These are phyloP conservation scores for Alloplasta piceator DNA, from an alignment of 2,888 invertebrate species.

Conservation along the genomic window DNA sequence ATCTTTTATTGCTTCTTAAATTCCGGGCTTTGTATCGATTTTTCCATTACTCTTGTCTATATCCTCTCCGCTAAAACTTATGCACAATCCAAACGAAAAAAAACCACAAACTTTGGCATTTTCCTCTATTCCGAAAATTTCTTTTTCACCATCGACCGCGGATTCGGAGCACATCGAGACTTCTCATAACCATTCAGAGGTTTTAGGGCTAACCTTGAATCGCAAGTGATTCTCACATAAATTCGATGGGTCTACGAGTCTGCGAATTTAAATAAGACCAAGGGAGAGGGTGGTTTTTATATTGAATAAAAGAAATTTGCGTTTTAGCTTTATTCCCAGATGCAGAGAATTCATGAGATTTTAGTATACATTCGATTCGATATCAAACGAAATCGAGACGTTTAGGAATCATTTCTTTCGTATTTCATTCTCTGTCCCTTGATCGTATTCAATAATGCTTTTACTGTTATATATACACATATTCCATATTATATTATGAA, in stretches of 20 bases:
- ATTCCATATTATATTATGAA: slow-evolving; percentile 26
- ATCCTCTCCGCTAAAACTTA: slow-evolving; percentile 6
- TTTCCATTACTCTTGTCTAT: slow-evolving; percentile 43
- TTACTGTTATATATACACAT: slow-evolving; percentile 47
- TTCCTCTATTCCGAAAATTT: slow-evolving; percentile 24
- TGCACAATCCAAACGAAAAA: slow-evolving; percentile 3
- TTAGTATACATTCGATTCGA: slow-evolving; percentile 38
- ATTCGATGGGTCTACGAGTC: slow-evolving; percentile 54
- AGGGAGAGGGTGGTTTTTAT: slow-evolving; percentile 29
- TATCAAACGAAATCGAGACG: slow-evolving; percentile 37
- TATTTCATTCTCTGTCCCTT: slow-evolving; percentile 19
- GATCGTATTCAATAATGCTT: slow-evolving; percentile 31
- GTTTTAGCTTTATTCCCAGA: slow-evolving; percentile 29
- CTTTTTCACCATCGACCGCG: not conserved
- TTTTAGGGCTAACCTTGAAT: slow-evolving; percentile 30
- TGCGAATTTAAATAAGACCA: slow-evolving; percentile 64
- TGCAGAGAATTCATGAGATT: slow-evolving; percentile 51
- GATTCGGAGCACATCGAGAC: not conserved
- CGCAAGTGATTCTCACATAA: slow-evolving; percentile 50
- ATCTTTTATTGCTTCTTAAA: slow-evolving; percentile 50
- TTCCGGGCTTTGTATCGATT: slow-evolving; percentile 55
- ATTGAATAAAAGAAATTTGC: slow-evolving; percentile 63
- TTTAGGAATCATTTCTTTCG: slow-evolving; percentile 52
- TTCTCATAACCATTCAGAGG: slow-evolving; percentile 9
- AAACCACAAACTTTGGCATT: slow-evolving; percentile 19